Base-by-base conservation (phyloP, 2,797 vertebrate species). In the Pempheris klunzingeri region DNA sequence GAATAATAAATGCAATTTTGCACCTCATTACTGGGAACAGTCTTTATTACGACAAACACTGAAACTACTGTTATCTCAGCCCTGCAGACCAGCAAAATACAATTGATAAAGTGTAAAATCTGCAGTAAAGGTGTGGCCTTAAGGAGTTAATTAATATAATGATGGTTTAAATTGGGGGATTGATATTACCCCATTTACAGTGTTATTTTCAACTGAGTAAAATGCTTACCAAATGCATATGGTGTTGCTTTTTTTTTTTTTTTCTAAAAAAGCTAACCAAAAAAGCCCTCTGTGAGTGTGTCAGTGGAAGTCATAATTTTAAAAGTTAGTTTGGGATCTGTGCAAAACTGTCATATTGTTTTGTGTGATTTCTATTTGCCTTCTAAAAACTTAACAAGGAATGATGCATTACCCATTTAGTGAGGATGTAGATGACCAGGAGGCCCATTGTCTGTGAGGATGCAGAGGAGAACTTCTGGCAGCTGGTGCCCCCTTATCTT, bases 401-500 rank as follows among this genome's bases (percentile, higher is more conserved):
- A 28, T 80, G 57, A 85, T 65, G 44, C 70, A 84, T 82, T 26
- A 66, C 63, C 58, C 76, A 78, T 88, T 87, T 71, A 62, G 71
- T 39, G 53, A 87, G 78, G 83, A 87, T 84, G 81, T 69, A 54
- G 83, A 90, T 79, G 81, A 90, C 78, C 78, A 88, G 87, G 85
- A 90, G 83, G 74, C 54, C 77, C 54, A 87, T 93, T 94, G 90
- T 93, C 80, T 93, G 63, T 58, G 69, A 90, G 74, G 88, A 86
- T 84, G 83, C 77, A 64, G 68, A 73, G 77, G 76, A 85, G 78
- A 91, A 90, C 80, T 82, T 74, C 71, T 87, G 90, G 87, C 95
- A 95, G 94, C 95, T 95, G 95, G 83, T 87, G 88, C 86, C 86
- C 84, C 86, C 91, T 92, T 94, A 95, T 95, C 94, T 95, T 89